phyloP scores from a whole-genome alignment of 2,797 vertebrate species.

The Tenualosa thibaudeaui region DNA sequence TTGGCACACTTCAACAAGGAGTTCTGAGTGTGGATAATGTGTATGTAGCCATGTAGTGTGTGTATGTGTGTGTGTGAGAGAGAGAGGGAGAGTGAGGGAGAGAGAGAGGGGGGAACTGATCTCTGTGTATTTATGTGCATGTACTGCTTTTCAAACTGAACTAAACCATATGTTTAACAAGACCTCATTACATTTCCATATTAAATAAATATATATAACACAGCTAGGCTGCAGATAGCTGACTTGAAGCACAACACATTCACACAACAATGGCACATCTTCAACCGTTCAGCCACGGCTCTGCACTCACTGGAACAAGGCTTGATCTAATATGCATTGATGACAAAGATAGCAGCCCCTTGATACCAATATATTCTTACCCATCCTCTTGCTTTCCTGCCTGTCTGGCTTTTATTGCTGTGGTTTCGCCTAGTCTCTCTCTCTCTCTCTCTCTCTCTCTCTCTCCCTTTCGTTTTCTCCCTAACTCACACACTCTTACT shows the following conservation, averaged over 20 bases:
- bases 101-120: not conserved
- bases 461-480: not conserved
- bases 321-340: conserved; percentile 19
- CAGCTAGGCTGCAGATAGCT: not conserved
- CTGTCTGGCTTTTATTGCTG: conserved; percentile 11
- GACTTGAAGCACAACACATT: not conserved
- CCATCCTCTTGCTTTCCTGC: conserved; percentile 20
- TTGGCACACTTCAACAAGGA: conserved; percentile 50
- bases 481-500: not conserved
- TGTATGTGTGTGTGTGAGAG: not conserved
- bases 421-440: not conserved
- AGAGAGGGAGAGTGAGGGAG: not conserved
- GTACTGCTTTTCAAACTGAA: not conserved
- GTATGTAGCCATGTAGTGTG: not conserved
- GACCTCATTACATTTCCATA: conserved; percentile 18
- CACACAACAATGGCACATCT: conserved; percentile 12
- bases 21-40: not conserved
- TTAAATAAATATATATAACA: conserved; percentile 7
- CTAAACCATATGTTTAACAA: conserved; percentile 21
- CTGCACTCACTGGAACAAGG: not conserved
- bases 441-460: not conserved
- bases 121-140: conserved; percentile 8
- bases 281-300: not conserved
- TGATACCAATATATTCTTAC: conserved; percentile 18
- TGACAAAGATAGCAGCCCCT: conserved; percentile 23